phyloP scores from a whole-genome alignment of 2,113 vertebrate genomes.

The Mungos mungo region DNA sequence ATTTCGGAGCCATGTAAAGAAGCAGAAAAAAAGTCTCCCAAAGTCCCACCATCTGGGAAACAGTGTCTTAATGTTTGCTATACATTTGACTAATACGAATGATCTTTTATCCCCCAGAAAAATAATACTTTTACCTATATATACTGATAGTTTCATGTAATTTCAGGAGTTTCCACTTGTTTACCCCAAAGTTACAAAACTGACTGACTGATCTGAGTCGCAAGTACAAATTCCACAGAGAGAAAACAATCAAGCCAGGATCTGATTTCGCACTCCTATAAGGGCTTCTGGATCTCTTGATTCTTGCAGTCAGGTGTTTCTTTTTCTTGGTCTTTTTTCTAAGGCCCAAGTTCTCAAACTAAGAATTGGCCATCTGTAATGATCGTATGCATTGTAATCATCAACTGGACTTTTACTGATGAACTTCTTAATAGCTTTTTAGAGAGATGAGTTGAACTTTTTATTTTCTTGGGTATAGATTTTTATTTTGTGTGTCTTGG shows the following conservation, averaged over 20 bases:
- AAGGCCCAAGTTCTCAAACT: slow-evolving; percentile 20
- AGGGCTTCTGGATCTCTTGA: neutral
- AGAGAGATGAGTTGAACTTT: slow-evolving; percentile 14
- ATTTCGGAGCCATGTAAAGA: neutral
- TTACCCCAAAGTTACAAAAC: slow-evolving; percentile 22
- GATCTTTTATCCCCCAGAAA: neutral
- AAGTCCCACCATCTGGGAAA: neutral
- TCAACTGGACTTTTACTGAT: neutral
- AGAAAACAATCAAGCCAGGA: neutral
- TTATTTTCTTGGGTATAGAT: neutral
- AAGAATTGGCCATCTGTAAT: slow-evolving; percentile 22
- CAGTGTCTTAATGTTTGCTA: neutral
- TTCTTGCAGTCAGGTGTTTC: neutral
- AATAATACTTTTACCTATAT: neutral
- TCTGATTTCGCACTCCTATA: neutral
- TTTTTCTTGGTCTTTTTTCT: neutral
- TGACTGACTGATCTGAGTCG: slow-evolving; percentile 32
- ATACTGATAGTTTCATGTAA: slow-evolving; percentile 23
- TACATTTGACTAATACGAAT: neutral
- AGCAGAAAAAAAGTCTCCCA: neutral
- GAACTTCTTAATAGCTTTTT: neutral
- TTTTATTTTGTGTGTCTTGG: slow-evolving; percentile 17
- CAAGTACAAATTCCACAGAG: neutral
- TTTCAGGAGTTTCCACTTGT: slow-evolving; percentile 24
- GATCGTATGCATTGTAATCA: neutral